A percentile compares a stretch with the other conserved stretches of the same genome.
These are phyloP conservation scores for Chirona hameri DNA, from an alignment of 2,888 invertebrate species.

Conservation along the genomic window DNA sequence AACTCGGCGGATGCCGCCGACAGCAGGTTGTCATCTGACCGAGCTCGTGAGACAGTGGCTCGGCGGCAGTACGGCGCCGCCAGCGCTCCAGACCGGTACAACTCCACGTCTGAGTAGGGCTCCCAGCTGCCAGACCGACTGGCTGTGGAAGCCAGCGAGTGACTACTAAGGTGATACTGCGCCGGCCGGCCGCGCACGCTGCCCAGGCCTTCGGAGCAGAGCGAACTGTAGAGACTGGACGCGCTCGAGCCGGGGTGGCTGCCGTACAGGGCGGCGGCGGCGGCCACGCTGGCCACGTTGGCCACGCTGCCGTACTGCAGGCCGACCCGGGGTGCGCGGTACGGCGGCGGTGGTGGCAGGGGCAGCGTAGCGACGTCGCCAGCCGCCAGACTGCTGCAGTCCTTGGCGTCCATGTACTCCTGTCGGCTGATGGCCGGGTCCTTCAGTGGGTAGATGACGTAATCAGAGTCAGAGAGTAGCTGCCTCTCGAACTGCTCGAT, in stretches of 20 bases:
- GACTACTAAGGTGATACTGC: not conserved
- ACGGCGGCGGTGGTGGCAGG: conserved; percentile 54
- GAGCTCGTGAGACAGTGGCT: conserved; percentile 43
- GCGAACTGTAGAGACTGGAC: not conserved
- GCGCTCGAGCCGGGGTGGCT: not conserved
- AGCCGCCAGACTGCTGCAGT: conserved; percentile 45
- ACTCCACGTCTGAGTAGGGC: not conserved
- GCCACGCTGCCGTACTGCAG: conserved; percentile 78
- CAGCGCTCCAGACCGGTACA: conserved; percentile 10
- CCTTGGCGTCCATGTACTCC: conserved; percentile 84
- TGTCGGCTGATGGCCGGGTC: conserved; percentile 86
- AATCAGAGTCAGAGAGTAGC: conserved; percentile 84
- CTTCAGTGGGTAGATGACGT: conserved; percentile 84
- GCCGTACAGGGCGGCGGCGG: conserved; percentile 40
- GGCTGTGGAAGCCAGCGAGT: not conserved
- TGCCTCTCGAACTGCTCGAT: conserved; percentile 79
- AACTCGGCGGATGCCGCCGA: conserved; percentile 35
- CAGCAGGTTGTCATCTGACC: conserved; percentile 66
- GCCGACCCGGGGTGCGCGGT: conserved; percentile 51
- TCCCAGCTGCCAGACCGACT: not conserved
- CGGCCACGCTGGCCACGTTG: conserved; percentile 54
- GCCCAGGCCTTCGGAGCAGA: not conserved
- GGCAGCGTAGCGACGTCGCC: conserved; percentile 47
- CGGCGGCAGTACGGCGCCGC: conserved; percentile 59
- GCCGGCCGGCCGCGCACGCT: not conserved